Base-by-base conservation (phyloP, 2,113 vertebrate species). In the Pampusana beccarii region DNA sequence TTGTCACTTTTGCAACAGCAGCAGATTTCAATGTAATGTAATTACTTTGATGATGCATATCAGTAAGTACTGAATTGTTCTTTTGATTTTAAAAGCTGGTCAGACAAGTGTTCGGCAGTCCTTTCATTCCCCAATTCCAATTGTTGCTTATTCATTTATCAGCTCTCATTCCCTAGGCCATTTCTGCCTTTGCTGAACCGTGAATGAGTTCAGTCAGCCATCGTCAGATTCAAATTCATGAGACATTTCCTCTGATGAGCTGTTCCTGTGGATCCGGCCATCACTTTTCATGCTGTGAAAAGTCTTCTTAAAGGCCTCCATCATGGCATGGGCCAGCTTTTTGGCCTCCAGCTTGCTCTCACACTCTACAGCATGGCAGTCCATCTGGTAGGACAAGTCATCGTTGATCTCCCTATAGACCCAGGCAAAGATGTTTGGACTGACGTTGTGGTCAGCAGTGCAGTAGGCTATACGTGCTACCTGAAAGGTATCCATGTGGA, bases 241-340 rank as follows among this genome's bases (percentile, higher is more conserved):
- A 44, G 99, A 98, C 34, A 98, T 98, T 96, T 99, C 99, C 72
- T 99, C 98, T 0, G 99, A 99, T 0, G 98, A 99, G 95, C 99
- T 98, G 82, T 98, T 98, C 95, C 99, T 99, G 97, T 99, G 99
- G 97, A 99, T 99, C 95, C 99, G 98, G 12, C 99, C 99, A 5
- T 99, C 99, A 0, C 99, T 99, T 97, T 99, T 99, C 99, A 99
- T 99, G 97, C 99, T 99, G 96, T 99, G 99, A 98, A 99, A 99
- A 98, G 99, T 99, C 98, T 99, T 99, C 98, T 97, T 99, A 98
- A 99, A 99, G 93, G 99, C 99, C 97, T 99, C 99, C 99, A 99
- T 99, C 99, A 99, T 99, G 66, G 99, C 98, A 13, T 99, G 99
- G 11, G 99, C 99, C 96, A 99, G 98, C 98, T 99, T 99, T 98